Base-by-base conservation (phyloP, 2,113 vertebrate genomes). In the Lycocorax pyrrhopterus region DNA sequence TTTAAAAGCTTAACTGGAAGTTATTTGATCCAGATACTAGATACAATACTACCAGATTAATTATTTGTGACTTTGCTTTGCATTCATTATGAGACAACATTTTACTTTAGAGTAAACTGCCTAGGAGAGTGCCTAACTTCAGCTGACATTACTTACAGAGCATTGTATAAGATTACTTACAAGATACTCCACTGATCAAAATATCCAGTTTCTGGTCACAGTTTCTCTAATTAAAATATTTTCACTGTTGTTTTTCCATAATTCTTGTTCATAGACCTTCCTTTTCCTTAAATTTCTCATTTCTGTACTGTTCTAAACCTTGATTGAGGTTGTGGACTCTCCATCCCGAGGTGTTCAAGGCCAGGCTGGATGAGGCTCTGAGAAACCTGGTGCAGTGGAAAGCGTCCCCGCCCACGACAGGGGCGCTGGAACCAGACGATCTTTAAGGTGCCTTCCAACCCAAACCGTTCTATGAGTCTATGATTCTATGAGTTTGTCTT, bases 341-440 rank as follows among this genome's bases (percentile, higher is more conserved):
- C 20, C n/a, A 41, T 26, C 25, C 56, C 0, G 0, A 41, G 58
- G 9, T 35, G 8, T 12, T 26, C 30, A 41, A 78, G 41, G 13
- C 8, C 64, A 62, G 56, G 19, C 29, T 62, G 23, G 16, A 20
- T n/a, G 47, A 60, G 23, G 30, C 10, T 30, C n/a, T 62, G 23
- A 46, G 39, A 62, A 78, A 46, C n/a, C 3, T 25, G 18, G 8
- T 41, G 16, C 25, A n/a, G 37, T n/a, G 29, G 39, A 71, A 53
- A 12, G 5, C 25, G 19, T 30, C 19, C 15, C 39, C 39, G 23
- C 25, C n/a, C n/a, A 16, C 2, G 0, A 25, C 25, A 47, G 29
- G 16, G 4, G 12, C 4, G 7, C 14, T 52, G 27, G 46, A 68
- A 52, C 6, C 27, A 39, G 25, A 23, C n/a, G 20, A n/a, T 30